These are phyloP conservation scores for Trichechus manatus DNA, from an alignment of 2,113 vertebrate genomes.

Conservation along the genomic window DNA sequence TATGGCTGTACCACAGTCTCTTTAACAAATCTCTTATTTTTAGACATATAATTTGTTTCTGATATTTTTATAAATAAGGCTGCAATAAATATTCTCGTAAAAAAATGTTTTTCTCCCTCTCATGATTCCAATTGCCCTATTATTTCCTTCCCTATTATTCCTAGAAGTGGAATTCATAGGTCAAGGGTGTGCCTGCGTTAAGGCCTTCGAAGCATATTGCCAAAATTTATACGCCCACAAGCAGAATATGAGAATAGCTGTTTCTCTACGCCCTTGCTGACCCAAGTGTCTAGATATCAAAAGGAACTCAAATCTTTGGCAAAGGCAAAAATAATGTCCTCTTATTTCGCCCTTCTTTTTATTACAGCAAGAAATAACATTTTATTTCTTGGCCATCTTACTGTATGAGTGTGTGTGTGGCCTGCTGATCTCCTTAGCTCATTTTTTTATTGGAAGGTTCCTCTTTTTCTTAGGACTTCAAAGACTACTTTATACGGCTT, in stretches of 20 bases:
- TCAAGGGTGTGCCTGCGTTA: background rate
- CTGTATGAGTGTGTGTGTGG: background rate
- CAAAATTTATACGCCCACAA: background rate
- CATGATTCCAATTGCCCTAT: background rate
- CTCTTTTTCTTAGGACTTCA: background rate
- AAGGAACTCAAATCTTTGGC: background rate
- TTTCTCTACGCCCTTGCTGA: background rate
- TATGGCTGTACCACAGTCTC: background rate
- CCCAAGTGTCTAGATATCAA: background rate
- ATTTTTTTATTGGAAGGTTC: background rate
- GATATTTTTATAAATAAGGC: background rate
- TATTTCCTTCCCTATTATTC: background rate
- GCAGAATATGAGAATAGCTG: background rate
- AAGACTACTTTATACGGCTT: background rate
- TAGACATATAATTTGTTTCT: background rate
- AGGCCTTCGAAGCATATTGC: background rate
- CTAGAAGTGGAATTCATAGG: background rate
- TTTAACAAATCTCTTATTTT: background rate
- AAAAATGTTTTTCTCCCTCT: background rate
- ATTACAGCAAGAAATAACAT: background rate
- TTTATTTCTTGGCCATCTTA: background rate
- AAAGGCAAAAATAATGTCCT: background rate
- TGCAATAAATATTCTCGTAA: background rate
- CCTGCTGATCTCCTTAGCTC: background rate
- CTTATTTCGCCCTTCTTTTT: background rate